Evolutionary conservation across 2,113 vertebrate species (phyloP), one percentile per base, ranked within the genome.

Genomic region (Anas platyrhynchos): DNA sequence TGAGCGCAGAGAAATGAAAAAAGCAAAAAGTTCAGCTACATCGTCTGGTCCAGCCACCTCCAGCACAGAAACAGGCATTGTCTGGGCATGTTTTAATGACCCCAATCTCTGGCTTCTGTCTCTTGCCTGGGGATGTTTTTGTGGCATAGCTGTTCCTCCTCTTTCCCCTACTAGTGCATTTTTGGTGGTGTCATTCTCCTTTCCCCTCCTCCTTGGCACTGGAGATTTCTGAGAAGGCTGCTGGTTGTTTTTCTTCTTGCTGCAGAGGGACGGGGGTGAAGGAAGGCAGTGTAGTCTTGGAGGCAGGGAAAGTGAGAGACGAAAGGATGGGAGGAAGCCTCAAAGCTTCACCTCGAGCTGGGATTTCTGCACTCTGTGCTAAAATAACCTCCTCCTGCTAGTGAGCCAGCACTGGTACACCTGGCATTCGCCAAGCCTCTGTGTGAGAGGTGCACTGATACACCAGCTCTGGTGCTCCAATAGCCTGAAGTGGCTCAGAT

Each of bases 51-150:
- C 82, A 88, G 87, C 72, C 52, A 6, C 89, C 84, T 66, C 78
- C 77, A 22, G 80, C 27, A 36, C 69, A 86, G 82, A 73, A 94
- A 81, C 41, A 6, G 84, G 83, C 94, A 66, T 93, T 94, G 94
- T 94, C 93, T 79, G 92, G 88, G 32, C 94, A 89, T 83, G 90
- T 96, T 96, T 91, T 93, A 89, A 48, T 97, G 96, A 96, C 93
- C 92, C 88, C 34, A 18, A 1, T 84, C 88, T 66, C 86, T 95
- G 93, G 74, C 83, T 93, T 92, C 92, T 86, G 80, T 88, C 86
- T 93, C 36, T 95, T 71, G 93, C 94, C 95, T 73, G 80, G 66
- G 92, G 95, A 61, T 95, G 88, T 94, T 96, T 95, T 88, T 76
- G 90, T 78, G 92, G 86, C 80, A 32, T 79, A 55, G 80, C 66